These are phyloP conservation scores for Cephus sareptanus DNA, from an alignment of 2,888 invertebrate species.

Conservation along the genomic window DNA sequence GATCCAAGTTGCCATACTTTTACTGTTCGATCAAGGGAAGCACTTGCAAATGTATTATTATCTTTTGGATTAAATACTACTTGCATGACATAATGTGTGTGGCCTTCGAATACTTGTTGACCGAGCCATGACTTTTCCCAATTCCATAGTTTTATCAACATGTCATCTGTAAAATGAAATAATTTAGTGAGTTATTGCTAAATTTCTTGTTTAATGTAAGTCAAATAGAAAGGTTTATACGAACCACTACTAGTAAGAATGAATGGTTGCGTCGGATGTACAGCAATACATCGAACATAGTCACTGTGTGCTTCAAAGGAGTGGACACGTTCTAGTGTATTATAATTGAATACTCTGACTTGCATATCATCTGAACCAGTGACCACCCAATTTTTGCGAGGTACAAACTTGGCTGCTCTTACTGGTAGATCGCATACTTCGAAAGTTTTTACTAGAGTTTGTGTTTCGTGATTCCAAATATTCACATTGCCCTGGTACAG, in stretches of 20 bases:
- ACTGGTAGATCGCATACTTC: conserved; percentile 98
- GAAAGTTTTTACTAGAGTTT: conserved; percentile 87
- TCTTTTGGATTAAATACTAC: conserved; percentile 99
- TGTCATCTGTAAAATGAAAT: conserved; percentile 80
- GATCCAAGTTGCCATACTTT: conserved; percentile 99
- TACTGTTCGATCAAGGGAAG: conserved; percentile 96
- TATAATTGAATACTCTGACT: conserved; percentile 97
- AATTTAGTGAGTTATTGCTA: background rate
- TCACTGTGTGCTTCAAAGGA: conserved; percentile 99
- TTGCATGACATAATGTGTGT: conserved; percentile 99
- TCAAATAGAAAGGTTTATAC: conserved; percentile 44
- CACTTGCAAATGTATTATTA: conserved; percentile 99
- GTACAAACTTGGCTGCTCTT: conserved; percentile 94
- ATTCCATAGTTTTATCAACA: conserved; percentile 99
- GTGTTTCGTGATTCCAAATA: conserved; percentile 99
- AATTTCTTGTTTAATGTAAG: conserved; percentile 1
- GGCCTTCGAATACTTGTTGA: conserved; percentile 98
- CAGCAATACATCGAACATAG: conserved; percentile 94
- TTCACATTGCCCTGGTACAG: conserved; percentile 99
- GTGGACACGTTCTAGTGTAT: conserved; percentile 95
- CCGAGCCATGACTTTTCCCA: conserved; percentile 99
- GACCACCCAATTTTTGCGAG: conserved; percentile 98
- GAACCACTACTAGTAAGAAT: conserved; percentile 95
- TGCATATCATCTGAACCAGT: conserved; percentile 98
- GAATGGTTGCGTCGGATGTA: conserved; percentile 97